phyloP scores from a whole-genome alignment of 2,888 invertebrate species.

The Lapara coniferarum region DNA sequence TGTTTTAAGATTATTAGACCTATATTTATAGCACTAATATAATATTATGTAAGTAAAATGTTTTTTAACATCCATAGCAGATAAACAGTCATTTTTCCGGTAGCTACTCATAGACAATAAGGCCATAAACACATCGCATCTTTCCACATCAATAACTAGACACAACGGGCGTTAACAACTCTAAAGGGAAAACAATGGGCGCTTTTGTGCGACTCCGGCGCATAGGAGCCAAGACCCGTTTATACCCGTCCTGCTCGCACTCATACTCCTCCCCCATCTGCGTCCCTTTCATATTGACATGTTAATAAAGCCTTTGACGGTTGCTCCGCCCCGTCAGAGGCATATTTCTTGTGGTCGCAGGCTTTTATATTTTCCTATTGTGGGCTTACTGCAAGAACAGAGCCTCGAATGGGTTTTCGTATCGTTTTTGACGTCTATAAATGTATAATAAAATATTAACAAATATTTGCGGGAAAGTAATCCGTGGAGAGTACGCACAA shows the following conservation, averaged over 20 bases:
- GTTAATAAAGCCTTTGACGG: constrained; percentile 63
- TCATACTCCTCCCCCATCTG: constrained; percentile 39
- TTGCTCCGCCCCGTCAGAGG: constrained; percentile 55
- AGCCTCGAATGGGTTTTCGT: constrained; percentile 40
- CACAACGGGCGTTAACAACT: constrained; percentile 61
- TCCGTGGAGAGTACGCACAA: neutral
- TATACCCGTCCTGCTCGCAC: constrained; percentile 46
- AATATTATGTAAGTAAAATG: neutral
- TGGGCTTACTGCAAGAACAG: constrained; percentile 33
- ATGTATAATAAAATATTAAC: constrained; percentile 19
- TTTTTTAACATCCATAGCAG: neutral
- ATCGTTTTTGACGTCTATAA: constrained; percentile 11
- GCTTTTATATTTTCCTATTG: constrained; percentile 43
- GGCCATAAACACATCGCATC: constrained; percentile 47
- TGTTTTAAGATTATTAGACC: neutral
- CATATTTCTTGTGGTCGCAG: constrained; percentile 40
- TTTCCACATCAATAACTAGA: constrained; percentile 54
- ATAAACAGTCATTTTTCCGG: constrained; percentile 38
- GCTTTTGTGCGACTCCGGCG: constrained; percentile 55
- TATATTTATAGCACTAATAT: neutral
- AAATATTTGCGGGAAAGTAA: neutral
- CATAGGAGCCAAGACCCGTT: constrained; percentile 52
- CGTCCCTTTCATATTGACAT: constrained; percentile 63
- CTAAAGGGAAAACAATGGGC: constrained; percentile 58
- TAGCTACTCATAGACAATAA: constrained; percentile 50